These are phyloP conservation scores for Pseudorasbora parva DNA, from an alignment of 2,113 vertebrate species.

Conservation along the genomic window DNA sequence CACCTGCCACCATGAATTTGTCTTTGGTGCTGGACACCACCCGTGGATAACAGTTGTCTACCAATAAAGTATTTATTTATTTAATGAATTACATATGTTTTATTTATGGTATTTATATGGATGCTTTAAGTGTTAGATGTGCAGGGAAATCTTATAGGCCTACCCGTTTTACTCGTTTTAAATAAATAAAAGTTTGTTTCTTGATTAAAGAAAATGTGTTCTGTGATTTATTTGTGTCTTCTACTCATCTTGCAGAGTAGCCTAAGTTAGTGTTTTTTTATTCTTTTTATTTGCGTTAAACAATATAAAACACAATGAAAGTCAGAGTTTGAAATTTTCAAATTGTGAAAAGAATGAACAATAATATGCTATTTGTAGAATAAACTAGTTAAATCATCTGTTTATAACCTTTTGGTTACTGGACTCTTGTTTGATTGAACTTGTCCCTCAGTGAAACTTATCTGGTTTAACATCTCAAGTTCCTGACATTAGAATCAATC, in stretches of 20 bases:
- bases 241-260: not conserved
- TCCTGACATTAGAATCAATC: constrained; percentile 14
- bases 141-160: constrained; percentile 48
- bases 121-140: constrained; percentile 62
- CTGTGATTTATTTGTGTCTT: not conserved
- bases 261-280: no score
- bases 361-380: no score
- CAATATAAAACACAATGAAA: no score
- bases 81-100: constrained; percentile 81
- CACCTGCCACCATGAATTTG: constrained; percentile 47
- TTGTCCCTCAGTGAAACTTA: not conserved
- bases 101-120: constrained; percentile 94
- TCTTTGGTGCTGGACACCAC: constrained; percentile 71
- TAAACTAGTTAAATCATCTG: not conserved
- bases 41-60: constrained; percentile 62
- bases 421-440: not conserved
- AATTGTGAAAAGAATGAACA: no score
- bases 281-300: no score
- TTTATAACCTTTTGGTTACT: not conserved
- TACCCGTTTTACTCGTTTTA: constrained; percentile 52
- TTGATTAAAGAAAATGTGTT: constrained; percentile 1
- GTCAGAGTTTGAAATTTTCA: no score
- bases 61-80: constrained; percentile 90
- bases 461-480: not conserved
- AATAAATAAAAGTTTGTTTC: constrained; percentile 34